Conservation (phyloP, 2,888 invertebrate species). For the Ophion costatus region DNA sequence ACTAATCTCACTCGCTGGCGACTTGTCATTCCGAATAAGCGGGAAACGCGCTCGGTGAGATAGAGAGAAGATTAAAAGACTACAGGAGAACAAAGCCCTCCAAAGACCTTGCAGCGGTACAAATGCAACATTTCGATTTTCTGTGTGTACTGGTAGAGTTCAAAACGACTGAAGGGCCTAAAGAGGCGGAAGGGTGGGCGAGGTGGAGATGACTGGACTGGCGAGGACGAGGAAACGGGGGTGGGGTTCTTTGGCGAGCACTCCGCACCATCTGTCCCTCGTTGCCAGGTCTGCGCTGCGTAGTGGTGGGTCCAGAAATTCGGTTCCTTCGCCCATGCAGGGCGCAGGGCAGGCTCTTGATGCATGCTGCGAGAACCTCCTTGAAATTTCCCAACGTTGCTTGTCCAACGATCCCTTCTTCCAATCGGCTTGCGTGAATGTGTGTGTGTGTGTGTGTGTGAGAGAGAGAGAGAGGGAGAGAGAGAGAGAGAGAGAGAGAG, state of each 20-base stretch:
- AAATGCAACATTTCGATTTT: constrained; percentile 19
- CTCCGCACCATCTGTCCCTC: constrained; percentile 76
- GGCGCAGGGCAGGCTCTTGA: constrained; percentile 41
- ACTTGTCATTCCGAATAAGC: neutral
- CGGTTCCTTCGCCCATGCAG: constrained; percentile 44
- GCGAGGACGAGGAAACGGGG: neutral
- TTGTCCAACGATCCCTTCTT: constrained; percentile 25
- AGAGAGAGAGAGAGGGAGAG: neutral
- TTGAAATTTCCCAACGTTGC: constrained; percentile 67
- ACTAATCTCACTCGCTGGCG: too few species aligned
- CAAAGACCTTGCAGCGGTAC: constrained; percentile 13
- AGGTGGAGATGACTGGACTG: constrained; percentile 51
- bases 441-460: too few species aligned
- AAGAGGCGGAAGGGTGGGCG: constrained; percentile 22
- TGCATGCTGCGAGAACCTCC: constrained; percentile 34
- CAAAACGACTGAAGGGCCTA: constrained; percentile 10
- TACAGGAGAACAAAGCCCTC: constrained; percentile 13
- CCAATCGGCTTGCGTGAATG: neutral
- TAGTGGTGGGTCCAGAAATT: constrained; percentile 70
- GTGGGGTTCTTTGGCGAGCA: constrained; percentile 35
- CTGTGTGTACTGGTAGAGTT: neutral
- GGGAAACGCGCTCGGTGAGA: neutral
- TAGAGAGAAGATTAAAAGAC: neutral
- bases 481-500: constrained; percentile 23
- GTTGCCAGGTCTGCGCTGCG: constrained; percentile 76